Base-by-base conservation (phyloP, 1,140 invertebrate genomes). In the Propsilocerus akamusi region DNA sequence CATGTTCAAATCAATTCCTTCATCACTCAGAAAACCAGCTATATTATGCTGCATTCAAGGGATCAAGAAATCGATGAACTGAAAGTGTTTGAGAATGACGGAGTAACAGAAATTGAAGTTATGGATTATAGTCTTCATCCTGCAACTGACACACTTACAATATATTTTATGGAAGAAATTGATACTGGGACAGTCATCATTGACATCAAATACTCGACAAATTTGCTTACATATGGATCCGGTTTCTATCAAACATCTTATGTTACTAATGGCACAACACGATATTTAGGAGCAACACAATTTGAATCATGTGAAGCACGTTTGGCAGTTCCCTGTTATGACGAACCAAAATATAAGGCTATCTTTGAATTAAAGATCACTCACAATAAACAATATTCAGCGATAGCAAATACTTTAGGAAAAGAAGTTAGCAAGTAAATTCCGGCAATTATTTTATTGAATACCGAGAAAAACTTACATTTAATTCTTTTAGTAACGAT, bases 281-380 rank as follows among this genome's bases (percentile, higher is more conserved):
- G 32, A 41, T 41, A 41, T 20, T 20, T 88, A 14, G 76, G 77
- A 2, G 79, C 75, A 2, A 86, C 85, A 0, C 87, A 93, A 62
- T 80, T 92, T 56, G 77, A 90, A 58, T 75, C 86, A 0, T 84
- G 78, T 0, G 77, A 79, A 62, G 86, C 87, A 1, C 70, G 90
- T 8, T 69, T 76, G 30, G 83, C 82, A 2, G 91, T 93, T 59
- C 90, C 90, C 0, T 92, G 87, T 59, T 87, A 86, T 58, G 91
- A 96, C 63, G 90, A 96, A 57, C 91, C 92, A 0, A 68, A 71
- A 12, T 77, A 84, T 53, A 90, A 88, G 58, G 77, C 83, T 0
- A 73, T 68, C 3, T 91, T 84, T 56, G 70, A 64, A 17, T 71
- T 91, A 11, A 75, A 66, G 8, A 66, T 91, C 24, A 72, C 71